phyloP scores from a whole-genome alignment of 2,888 invertebrate genomes.

The Penaeus monodon region DNA sequence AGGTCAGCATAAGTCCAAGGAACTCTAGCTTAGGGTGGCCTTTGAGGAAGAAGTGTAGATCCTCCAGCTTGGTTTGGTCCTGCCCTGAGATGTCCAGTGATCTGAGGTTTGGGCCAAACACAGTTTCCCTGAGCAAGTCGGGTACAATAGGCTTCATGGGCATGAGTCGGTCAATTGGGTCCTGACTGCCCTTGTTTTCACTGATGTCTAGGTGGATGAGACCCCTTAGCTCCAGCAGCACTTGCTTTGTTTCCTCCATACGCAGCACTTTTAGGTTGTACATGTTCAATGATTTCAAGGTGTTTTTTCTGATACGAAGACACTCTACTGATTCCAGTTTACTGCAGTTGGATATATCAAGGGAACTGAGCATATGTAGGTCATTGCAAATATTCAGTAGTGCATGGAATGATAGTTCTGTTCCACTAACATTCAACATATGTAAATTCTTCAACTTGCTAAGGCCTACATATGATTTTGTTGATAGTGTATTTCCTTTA shows the following conservation, averaged over 20 bases:
- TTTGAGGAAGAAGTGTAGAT: slow-evolving; percentile 52
- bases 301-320: slow-evolving; percentile 45
- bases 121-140: slow-evolving; percentile 39
- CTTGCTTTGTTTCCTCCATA: slow-evolving; percentile 44
- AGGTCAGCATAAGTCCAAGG: slow-evolving; percentile 56
- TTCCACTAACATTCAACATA: slow-evolving; percentile 55
- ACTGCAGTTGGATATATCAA: slow-evolving; percentile 58
- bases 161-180: slow-evolving; percentile 40
- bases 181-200: slow-evolving; percentile 46
- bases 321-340: slow-evolving; percentile 55
- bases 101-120: slow-evolving; percentile 48
- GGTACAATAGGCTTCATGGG: slow-evolving; percentile 50
- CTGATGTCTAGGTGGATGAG: slow-evolving; percentile 56
- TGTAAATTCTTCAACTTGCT: slow-evolving; percentile 56
- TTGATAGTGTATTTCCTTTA: slow-evolving; percentile 13
- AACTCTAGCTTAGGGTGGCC: slow-evolving; percentile 42
- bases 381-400: slow-evolving; percentile 55
- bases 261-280: slow-evolving; percentile 60
- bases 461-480: slow-evolving; percentile 52
- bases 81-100: slow-evolving; percentile 58
- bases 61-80: slow-evolving; percentile 53
- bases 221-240: slow-evolving; percentile 40
- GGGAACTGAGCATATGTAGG: slow-evolving; percentile 45
- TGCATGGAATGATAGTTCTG: slow-evolving; percentile 51
- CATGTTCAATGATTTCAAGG: slow-evolving; percentile 53